Conservation (phyloP, 1,140 invertebrate genomes). For the Megathymus violae region DNA sequence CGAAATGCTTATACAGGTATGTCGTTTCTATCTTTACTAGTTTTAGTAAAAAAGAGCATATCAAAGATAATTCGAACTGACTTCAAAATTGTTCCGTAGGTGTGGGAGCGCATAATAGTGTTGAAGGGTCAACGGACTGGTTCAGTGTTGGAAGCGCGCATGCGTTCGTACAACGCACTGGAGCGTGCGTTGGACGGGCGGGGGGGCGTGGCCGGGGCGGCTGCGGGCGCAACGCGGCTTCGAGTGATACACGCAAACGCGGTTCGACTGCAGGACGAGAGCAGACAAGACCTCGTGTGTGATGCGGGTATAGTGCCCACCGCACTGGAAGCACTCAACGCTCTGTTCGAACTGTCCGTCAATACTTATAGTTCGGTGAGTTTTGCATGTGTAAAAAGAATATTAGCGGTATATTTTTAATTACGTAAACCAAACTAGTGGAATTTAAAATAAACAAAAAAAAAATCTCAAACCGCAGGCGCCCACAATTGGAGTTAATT, state of each 20-base stretch:
- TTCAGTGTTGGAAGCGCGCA: constrained; percentile 50
- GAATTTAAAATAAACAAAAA: no score
- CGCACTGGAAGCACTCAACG: constrained; percentile 54
- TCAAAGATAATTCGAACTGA: no score
- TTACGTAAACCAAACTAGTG: no score
- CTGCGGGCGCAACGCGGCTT: constrained; percentile 41
- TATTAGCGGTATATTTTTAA: no score
- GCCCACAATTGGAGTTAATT: no score
- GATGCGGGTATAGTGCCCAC: constrained; percentile 65
- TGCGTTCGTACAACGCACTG: constrained; percentile 61
- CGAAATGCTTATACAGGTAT: constrained; percentile 71
- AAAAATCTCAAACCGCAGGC: no score
- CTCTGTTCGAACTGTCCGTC: constrained; percentile 63
- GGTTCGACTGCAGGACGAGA: constrained; percentile 61
- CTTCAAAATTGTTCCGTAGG: no score
- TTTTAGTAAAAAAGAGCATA: no score
- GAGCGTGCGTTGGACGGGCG: constrained; percentile 68
- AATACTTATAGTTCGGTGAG: constrained; percentile 69
- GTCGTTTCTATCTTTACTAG: constrained; percentile 2
- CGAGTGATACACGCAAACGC: constrained; percentile 63
- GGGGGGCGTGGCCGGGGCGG: constrained; percentile 34
- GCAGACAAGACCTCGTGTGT: constrained; percentile 61
- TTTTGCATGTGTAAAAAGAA: no score
- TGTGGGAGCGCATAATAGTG: constrained; percentile 68
- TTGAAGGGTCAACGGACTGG: constrained; percentile 48